phyloP scores from a whole-genome alignment of 1,140 invertebrate genomes.

The Melanaphis sacchari region DNA sequence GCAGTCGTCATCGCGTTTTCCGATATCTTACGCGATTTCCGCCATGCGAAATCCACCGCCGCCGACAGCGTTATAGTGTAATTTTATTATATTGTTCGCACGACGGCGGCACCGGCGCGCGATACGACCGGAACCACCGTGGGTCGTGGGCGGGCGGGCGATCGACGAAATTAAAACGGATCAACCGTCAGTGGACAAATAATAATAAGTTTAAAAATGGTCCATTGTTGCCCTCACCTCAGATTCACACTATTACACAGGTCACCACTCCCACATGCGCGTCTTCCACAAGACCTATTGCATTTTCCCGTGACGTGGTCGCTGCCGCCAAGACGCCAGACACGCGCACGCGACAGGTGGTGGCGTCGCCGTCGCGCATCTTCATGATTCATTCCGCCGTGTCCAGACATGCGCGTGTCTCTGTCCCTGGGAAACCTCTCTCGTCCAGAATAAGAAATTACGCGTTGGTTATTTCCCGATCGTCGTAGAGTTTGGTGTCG shows the following conservation, averaged over 20 bases:
- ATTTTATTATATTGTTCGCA: background rate
- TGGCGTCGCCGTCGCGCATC: background rate
- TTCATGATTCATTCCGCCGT: conserved; percentile 22
- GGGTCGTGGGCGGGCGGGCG: no score
- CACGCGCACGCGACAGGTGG: conserved; percentile 27
- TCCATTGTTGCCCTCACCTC: conserved; percentile 28
- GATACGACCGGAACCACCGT: background rate
- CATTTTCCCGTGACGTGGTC: background rate
- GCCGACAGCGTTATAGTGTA: background rate
- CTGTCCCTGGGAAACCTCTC: background rate
- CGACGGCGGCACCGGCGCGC: no score
- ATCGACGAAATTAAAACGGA: background rate
- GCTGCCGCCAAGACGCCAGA: background rate
- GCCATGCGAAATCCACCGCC: background rate
- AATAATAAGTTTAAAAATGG: conserved; percentile 23
- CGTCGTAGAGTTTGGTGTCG: background rate
- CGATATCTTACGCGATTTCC: background rate
- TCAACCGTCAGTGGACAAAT: background rate
- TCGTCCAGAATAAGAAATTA: background rate
- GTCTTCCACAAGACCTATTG: background rate
- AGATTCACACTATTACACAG: background rate
- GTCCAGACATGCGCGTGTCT: background rate
- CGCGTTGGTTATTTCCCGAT: background rate
- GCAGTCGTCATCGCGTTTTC: no score
- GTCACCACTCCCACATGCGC: background rate